phyloP scores from a whole-genome alignment of 2,113 vertebrate genomes.

The Alces alces region DNA sequence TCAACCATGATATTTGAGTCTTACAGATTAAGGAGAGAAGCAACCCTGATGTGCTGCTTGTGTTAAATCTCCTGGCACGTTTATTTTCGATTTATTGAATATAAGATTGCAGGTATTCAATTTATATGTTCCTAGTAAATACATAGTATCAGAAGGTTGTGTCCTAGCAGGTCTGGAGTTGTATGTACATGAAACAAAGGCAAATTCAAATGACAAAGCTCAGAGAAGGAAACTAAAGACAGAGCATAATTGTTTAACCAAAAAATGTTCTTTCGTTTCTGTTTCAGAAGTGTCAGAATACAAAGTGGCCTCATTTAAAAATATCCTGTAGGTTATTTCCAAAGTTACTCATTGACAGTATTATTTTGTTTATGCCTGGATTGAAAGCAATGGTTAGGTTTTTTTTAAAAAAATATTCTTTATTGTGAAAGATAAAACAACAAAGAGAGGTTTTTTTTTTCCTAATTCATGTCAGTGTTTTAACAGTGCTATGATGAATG shows the following conservation, averaged over 20 bases:
- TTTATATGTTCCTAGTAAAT: conserved; percentile 25
- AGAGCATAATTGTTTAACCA: neutral
- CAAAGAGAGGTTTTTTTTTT: neutral
- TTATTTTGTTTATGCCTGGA: neutral
- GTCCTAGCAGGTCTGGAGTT: neutral
- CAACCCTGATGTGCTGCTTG: neutral
- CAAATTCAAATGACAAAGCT: neutral
- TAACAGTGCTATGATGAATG: neutral
- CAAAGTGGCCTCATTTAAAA: neutral
- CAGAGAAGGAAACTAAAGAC: neutral
- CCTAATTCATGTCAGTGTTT: neutral
- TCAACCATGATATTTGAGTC: neutral
- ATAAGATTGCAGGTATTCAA: conserved; percentile 24
- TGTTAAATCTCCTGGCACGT: neutral
- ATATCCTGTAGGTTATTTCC: neutral
- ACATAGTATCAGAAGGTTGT: neutral
- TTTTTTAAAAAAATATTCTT: neutral
- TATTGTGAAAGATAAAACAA: neutral
- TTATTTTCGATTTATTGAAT: conserved; percentile 36
- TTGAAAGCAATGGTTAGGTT: neutral
- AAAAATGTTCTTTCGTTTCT: neutral
- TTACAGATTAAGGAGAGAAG: neutral
- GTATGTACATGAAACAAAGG: neutral
- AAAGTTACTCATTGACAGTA: neutral
- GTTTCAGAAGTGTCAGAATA: neutral